phyloP scores from a whole-genome alignment of 2,888 invertebrate genomes.

The Melanchra persicariae region DNA sequence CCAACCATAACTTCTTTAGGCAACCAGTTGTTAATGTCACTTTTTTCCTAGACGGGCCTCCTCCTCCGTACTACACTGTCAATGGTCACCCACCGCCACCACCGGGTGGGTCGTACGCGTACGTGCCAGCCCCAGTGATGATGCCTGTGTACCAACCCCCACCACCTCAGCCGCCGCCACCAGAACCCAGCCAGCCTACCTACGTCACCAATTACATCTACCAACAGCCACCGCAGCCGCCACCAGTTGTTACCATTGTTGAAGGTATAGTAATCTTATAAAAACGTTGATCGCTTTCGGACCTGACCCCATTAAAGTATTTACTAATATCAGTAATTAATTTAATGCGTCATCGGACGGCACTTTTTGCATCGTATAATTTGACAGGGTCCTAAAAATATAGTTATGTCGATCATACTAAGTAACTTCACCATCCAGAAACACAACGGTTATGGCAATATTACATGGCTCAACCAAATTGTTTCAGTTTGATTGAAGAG shows the following conservation, averaged over 20 bases:
- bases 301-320: not conserved
- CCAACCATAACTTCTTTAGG: not conserved
- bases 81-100: slow-evolving; percentile 64
- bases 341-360: not conserved
- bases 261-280: slow-evolving; percentile 48
- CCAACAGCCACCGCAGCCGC: slow-evolving; percentile 67
- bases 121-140: slow-evolving; percentile 82
- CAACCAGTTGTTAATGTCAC: not conserved
- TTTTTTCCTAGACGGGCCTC: slow-evolving; percentile 62
- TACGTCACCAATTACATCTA: slow-evolving; percentile 83
- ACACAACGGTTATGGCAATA: not conserved
- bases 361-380: not conserved
- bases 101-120: slow-evolving; percentile 71
- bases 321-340: not conserved
- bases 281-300: not conserved
- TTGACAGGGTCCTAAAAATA: not conserved
- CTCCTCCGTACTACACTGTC: slow-evolving; percentile 58
- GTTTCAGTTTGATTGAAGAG: not conserved
- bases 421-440: not conserved
- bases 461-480: not conserved
- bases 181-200: slow-evolving; percentile 70
- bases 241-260: slow-evolving; percentile 68
- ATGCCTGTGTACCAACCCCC: slow-evolving; percentile 82
- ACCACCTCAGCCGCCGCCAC: slow-evolving; percentile 69
- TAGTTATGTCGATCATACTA: not conserved